These are phyloP conservation scores for Periplaneta americana DNA, from an alignment of 1,140 invertebrate genomes.

Conservation along the genomic window DNA sequence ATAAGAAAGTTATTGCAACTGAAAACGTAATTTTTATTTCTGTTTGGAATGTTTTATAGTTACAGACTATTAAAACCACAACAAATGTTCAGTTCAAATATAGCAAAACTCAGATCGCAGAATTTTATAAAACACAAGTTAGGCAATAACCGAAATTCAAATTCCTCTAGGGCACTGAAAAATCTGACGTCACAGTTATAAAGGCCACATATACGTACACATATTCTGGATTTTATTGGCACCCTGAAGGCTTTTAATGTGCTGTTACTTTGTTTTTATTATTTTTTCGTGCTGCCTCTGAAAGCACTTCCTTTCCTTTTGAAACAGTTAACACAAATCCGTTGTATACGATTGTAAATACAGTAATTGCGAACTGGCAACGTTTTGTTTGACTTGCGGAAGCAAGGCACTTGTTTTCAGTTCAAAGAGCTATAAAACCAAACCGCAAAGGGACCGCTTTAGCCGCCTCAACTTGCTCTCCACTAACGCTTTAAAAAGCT, in stretches of 20 bases:
- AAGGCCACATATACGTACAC: not conserved
- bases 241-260: no score
- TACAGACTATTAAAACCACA: no score
- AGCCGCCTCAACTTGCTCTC: not conserved
- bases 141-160: not conserved
- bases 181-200: not conserved
- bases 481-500: no score
- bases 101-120: no score
- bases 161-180: not conserved
- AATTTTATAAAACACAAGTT: not conserved
- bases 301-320: not conserved
- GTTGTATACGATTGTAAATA: not conserved
- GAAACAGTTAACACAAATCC: not conserved
- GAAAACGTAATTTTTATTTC: no score
- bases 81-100: no score
- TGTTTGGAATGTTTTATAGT: no score
- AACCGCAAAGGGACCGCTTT: not conserved
- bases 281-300: not conserved
- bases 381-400: not conserved
- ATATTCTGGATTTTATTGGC: not conserved
- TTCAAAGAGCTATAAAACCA: not conserved
- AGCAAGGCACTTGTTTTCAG: not conserved
- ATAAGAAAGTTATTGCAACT: no score
- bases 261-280: not conserved
- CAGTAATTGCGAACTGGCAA: not conserved